Evolutionary conservation across 1,140 invertebrate genomes (phyloP).

Genomic region (Tenebrio molitor): DNA sequence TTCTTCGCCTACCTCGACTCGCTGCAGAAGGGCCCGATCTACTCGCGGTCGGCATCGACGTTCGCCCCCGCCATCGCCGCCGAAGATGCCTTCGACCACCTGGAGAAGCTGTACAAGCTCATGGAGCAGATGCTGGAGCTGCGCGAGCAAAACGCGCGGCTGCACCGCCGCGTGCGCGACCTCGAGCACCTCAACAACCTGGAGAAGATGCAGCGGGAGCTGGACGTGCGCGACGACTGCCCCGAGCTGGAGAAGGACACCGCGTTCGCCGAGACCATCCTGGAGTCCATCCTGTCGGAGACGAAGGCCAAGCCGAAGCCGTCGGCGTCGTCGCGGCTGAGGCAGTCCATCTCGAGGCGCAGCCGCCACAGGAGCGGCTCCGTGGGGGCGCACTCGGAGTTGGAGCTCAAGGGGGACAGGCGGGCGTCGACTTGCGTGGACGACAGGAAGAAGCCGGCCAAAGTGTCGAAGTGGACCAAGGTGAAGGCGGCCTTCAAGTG

Average conservation of each 20-base stretch:
- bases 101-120: constrained; percentile 81
- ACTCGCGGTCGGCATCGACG: constrained; percentile 62
- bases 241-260: constrained; percentile 71
- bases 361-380: constrained; percentile 28
- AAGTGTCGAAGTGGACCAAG: constrained; percentile 86
- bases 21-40: constrained; percentile 53
- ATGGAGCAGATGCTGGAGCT: constrained; percentile 82
- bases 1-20: constrained; percentile 62
- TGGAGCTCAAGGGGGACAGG: constrained; percentile 25
- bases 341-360: constrained; percentile 43
- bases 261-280: constrained; percentile 71
- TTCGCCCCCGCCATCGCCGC: constrained; percentile 69
- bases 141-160: constrained; percentile 77
- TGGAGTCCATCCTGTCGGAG: constrained; percentile 70
- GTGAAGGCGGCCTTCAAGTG: constrained; percentile 85
- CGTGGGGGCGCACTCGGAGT: no score
- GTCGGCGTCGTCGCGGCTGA: constrained; percentile 53
- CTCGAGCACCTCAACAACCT: constrained; percentile 80
- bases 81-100: constrained; percentile 78
- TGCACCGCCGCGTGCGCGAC: constrained; percentile 79
- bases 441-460: constrained; percentile 66
- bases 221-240: constrained; percentile 66
- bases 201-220: constrained; percentile 70
- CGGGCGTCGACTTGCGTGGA: constrained; percentile 53
- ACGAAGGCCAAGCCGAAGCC: constrained; percentile 58